Conservation (phyloP, 2,113 vertebrate genomes). For the Microtus pennsylvanicus region DNA sequence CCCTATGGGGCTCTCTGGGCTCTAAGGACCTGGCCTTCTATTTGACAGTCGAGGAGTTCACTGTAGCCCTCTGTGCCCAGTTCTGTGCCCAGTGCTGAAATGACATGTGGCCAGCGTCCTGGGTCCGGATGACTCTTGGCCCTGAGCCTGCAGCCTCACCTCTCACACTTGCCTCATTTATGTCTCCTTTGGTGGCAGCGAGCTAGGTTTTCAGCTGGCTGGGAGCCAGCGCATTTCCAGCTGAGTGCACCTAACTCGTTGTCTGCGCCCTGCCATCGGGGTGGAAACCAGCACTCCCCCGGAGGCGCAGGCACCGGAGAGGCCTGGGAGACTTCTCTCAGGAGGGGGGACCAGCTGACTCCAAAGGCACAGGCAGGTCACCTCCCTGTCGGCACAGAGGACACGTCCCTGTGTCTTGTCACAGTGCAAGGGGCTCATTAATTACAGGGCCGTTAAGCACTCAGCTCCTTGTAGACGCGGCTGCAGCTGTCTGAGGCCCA, state of each 20-base stretch:
- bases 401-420: background rate
- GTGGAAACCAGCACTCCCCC: background rate
- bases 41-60: background rate
- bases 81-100: background rate
- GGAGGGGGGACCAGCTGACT: background rate
- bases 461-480: background rate
- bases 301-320: background rate
- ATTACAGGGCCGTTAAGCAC: slow-evolving; percentile 15
- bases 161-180: background rate
- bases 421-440: background rate
- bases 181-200: background rate
- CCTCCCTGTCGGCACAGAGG: background rate
- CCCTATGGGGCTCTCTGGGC: background rate
- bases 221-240: background rate
- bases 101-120: background rate
- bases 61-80: background rate
- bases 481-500: background rate
- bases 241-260: background rate
- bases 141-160: background rate
- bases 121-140: background rate
- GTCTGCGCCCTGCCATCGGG: background rate
- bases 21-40: background rate
- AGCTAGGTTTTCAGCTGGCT: background rate
- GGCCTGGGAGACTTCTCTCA: slow-evolving; percentile 32
- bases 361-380: background rate